Percentiles rank a stretch among this genome's conserved stretches.
These are phyloP conservation scores for Python bivittatus DNA, from an alignment of 2,113 vertebrate genomes.

Conservation along the genomic window DNA sequence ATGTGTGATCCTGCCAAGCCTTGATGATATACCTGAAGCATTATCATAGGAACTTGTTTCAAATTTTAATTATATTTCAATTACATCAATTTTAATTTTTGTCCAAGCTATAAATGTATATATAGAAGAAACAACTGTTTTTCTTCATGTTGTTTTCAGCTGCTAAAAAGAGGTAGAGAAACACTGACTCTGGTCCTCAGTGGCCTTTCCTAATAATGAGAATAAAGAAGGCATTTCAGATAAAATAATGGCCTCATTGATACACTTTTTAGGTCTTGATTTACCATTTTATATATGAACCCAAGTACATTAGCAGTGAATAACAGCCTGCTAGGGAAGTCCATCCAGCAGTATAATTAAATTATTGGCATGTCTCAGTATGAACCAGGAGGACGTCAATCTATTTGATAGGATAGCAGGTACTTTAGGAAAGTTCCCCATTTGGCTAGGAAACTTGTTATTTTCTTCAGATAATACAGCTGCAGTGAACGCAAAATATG, in stretches of 20 bases:
- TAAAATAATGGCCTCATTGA: constrained; percentile 48
- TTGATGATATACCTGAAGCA: too few species aligned
- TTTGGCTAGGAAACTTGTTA: constrained; percentile 39
- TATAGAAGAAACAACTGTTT: constrained; percentile 32
- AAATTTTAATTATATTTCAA: too few species aligned
- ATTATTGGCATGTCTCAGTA: constrained; percentile 34
- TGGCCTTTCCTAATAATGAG: constrained; percentile 41
- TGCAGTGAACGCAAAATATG: background rate
- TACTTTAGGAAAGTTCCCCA: constrained; percentile 14
- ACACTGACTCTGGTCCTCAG: constrained; percentile 32
- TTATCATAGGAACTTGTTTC: too few species aligned
- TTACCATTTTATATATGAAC: constrained; percentile 45
- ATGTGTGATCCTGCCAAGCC: too few species aligned
- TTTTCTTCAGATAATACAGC: constrained; percentile 50
- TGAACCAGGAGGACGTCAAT: background rate
- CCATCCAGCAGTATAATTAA: constrained; percentile 35
- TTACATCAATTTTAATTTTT: too few species aligned
- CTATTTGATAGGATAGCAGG: constrained; percentile 41
- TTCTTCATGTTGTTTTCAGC: background rate
- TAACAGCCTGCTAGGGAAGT: constrained; percentile 40
- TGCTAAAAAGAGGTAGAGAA: background rate
- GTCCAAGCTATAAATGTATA: too few species aligned
- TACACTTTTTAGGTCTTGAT: constrained; percentile 36
- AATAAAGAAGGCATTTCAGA: constrained; percentile 44
- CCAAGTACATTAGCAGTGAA: constrained; percentile 49